Evolutionary conservation across 2,888 invertebrate genomes (phyloP).

Genomic region (Serrognathus titanus): DNA sequence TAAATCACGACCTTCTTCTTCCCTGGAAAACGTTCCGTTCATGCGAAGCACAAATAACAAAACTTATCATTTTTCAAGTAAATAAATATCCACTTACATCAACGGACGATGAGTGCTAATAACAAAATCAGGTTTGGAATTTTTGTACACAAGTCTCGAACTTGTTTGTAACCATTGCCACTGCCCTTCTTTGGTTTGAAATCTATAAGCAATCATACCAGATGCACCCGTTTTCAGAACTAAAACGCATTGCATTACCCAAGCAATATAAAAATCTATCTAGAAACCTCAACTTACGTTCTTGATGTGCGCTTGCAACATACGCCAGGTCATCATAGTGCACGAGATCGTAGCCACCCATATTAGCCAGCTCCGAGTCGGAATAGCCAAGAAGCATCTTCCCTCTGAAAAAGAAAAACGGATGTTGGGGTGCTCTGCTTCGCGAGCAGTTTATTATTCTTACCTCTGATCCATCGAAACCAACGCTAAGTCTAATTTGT

Average conservation of each 20-base stretch:
- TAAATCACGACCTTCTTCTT: slow-evolving; percentile 97
- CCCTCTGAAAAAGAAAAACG: slow-evolving; percentile 60
- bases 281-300: slow-evolving; percentile 69
- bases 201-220: slow-evolving; percentile 97
- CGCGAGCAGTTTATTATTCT: slow-evolving; percentile 6
- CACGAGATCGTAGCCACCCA: slow-evolving; percentile 97
- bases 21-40: slow-evolving; percentile 57
- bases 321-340: slow-evolving; percentile 97
- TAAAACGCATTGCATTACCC: slow-evolving; percentile 48
- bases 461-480: slow-evolving; percentile 97
- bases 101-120: slow-evolving; percentile 97
- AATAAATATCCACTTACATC: slow-evolving; percentile 67
- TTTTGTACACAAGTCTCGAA: slow-evolving; percentile 96
- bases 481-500: slow-evolving; percentile 93
- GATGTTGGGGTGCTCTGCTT: not conserved
- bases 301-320: slow-evolving; percentile 98
- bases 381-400: slow-evolving; percentile 93
- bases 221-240: slow-evolving; percentile 98
- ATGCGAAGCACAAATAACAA: not conserved
- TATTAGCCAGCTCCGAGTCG: slow-evolving; percentile 83
- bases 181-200: slow-evolving; percentile 88
- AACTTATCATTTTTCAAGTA: not conserved
- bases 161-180: slow-evolving; percentile 99
- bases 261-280: not conserved
- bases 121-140: slow-evolving; percentile 98